Evolutionary conservation across 1,140 invertebrate species (phyloP).

Genomic region (Sminthurinus signatus): DNA sequence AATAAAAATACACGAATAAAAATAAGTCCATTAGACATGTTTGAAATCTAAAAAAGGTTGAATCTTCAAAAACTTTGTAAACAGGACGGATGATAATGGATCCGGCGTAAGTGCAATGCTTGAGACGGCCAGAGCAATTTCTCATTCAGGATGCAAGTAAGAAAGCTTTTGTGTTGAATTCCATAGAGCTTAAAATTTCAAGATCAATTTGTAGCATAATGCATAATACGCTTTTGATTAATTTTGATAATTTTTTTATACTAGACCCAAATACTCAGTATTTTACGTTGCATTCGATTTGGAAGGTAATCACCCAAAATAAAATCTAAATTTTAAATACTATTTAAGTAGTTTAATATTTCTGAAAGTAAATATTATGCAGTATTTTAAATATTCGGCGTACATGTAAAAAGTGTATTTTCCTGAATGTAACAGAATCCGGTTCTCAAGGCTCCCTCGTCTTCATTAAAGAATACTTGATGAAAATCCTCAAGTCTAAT

Average conservation of each 20-base stretch:
- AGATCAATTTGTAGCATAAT: too few species aligned
- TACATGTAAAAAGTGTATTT: not conserved
- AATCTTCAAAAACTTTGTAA: constrained; percentile 33
- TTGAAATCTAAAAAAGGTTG: too few species aligned
- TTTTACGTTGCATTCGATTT: constrained; percentile 50
- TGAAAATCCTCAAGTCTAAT: constrained; percentile 34
- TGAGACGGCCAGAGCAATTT: constrained; percentile 46
- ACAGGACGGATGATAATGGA: constrained; percentile 48
- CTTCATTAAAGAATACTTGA: constrained; percentile 48
- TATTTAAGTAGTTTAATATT: not conserved
- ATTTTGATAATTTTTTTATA: constrained; percentile 5
- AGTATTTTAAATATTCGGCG: constrained; percentile 5
- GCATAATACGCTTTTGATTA: too few species aligned
- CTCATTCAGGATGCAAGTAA: constrained; percentile 43
- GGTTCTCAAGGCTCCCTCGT: constrained; percentile 46
- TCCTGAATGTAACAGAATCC: too few species aligned
- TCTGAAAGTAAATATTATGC: not conserved
- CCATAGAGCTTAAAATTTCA: too few species aligned
- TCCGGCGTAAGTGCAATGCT: constrained; percentile 48
- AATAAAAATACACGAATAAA: constrained; percentile 18
- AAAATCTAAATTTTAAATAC: too few species aligned
- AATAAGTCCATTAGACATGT: not conserved
- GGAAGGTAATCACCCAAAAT: too few species aligned
- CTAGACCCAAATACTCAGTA: constrained; percentile 44
- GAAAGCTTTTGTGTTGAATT: not conserved